phyloP scores from a whole-genome alignment of 2,797 vertebrate species.

The Sus cebifrons region DNA sequence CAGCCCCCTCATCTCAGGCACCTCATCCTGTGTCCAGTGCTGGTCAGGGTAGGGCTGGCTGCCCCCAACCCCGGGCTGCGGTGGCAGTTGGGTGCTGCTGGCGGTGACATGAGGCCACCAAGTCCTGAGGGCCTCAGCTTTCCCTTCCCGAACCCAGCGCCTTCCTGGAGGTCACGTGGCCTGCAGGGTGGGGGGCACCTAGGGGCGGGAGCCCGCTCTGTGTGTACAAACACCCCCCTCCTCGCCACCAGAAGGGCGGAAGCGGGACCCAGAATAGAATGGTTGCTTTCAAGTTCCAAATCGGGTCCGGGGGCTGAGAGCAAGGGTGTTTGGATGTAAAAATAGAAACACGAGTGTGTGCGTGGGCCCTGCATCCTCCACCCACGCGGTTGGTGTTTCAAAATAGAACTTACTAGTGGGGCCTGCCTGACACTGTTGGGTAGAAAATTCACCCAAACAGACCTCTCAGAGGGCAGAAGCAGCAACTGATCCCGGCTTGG shows the following conservation, averaged over 20 bases:
- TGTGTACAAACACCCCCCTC: conserved; percentile 20
- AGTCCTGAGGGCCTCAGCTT: not conserved
- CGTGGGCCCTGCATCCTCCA: not conserved
- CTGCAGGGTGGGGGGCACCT: too few relatives aligned
- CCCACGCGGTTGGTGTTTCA: not conserved
- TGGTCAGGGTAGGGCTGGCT: not conserved
- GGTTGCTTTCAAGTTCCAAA: conserved; percentile 64
- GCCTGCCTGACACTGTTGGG: not conserved
- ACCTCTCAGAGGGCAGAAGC: not conserved
- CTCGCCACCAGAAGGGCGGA: not conserved
- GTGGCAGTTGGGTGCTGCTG: too few relatives aligned
- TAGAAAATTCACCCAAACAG: not conserved
- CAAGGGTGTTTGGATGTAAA: not conserved
- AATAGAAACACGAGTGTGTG: conserved; percentile 50
- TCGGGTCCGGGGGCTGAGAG: not conserved
- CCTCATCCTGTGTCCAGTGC: not conserved
- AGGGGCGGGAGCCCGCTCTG: too few relatives aligned
- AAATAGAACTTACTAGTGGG: not conserved
- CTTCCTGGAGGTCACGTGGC: conserved; percentile 1
- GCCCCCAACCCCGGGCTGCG: not conserved
- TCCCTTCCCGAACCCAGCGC: not conserved
- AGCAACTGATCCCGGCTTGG: not conserved
- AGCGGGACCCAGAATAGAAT: conserved; percentile 67
- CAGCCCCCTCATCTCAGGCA: not conserved
- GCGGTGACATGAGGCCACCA: not conserved